Percentiles rank a stretch among this genome's conserved stretches.
phyloP scores from a whole-genome alignment of 2,113 vertebrate species.

The Siniperca chuatsi region DNA sequence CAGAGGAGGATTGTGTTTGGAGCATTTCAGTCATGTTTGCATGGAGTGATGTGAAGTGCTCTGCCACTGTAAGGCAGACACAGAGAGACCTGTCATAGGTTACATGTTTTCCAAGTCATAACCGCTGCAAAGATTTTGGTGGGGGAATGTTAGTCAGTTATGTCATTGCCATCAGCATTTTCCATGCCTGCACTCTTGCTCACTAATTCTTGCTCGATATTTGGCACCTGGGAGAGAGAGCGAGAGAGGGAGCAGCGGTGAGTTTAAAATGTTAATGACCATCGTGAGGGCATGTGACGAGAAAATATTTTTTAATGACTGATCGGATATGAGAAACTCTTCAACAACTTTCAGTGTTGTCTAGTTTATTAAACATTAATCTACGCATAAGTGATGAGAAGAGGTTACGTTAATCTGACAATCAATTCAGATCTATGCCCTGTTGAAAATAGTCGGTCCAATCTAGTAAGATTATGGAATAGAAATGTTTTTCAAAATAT shows the following conservation, averaged over 20 bases:
- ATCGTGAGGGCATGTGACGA: not conserved
- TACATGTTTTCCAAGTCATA: constrained; percentile 30
- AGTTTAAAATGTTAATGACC: not conserved
- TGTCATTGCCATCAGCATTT: constrained; percentile 16
- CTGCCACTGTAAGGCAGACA: not conserved
- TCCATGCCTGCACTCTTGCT: not conserved
- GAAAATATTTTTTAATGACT: not conserved
- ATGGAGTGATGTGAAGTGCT: constrained; percentile 8
- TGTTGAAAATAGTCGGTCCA: too few relatives aligned
- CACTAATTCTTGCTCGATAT: not conserved
- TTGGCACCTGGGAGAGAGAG: too few relatives aligned
- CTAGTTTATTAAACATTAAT: not conserved
- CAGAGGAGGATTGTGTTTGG: constrained; percentile 14
- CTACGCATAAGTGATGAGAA: not conserved
- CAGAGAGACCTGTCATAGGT: constrained; percentile 23
- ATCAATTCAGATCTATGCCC: not conserved
- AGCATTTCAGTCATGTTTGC: constrained; percentile 23
- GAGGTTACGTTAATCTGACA: not conserved
- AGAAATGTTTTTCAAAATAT: not conserved
- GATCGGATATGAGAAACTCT: not conserved
- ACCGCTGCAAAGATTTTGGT: constrained; percentile 3
- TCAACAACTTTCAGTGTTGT: not conserved
- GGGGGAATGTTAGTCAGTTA: constrained; percentile 36
- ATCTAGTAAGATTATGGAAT: not conserved
- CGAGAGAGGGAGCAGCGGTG: too few relatives aligned